A percentile compares a stretch with the other conserved stretches of the same genome.
phyloP scores from a whole-genome alignment of 2,797 vertebrate species.

The Catostomus latipinnis region DNA sequence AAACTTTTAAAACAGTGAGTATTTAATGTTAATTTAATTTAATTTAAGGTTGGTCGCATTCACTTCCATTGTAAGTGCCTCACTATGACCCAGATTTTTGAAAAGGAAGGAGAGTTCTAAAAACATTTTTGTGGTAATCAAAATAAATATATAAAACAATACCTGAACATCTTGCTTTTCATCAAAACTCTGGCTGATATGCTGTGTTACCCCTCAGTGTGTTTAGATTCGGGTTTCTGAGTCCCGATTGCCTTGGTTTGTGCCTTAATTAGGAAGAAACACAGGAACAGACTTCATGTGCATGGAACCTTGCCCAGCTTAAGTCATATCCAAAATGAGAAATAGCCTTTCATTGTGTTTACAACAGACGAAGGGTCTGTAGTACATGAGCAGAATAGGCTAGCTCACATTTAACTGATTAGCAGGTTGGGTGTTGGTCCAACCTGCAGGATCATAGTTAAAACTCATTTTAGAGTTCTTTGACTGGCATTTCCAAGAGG shows the following conservation, averaged over 20 bases:
- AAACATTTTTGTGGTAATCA: no score
- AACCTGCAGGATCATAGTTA: constrained; percentile 16
- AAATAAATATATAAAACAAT: neutral
- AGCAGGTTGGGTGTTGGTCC: constrained; percentile 2
- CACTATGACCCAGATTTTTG: no score
- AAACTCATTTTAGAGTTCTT: neutral
- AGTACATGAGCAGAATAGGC: constrained; percentile 10
- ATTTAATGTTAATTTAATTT: no score
- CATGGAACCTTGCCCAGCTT: constrained; percentile 52
- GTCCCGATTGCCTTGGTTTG: constrained; percentile 31
- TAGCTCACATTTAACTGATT: constrained; percentile 18
- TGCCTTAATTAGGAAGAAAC: constrained; percentile 63
- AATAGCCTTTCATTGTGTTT: constrained; percentile 41
- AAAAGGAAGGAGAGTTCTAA: no score
- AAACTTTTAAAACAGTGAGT: no score
- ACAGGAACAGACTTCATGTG: constrained; percentile 40
- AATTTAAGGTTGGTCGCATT: no score
- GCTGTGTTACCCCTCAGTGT: neutral
- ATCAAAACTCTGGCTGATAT: constrained; percentile 9
- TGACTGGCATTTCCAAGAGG: no score
- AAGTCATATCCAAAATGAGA: constrained; percentile 50
- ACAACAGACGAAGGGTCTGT: constrained; percentile 34
- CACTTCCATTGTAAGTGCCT: no score
- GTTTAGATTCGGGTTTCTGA: constrained; percentile 37
- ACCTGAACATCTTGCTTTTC: constrained; percentile 26